Base-by-base conservation (phyloP, 1,140 invertebrate genomes). In the Procambarus clarkii region DNA sequence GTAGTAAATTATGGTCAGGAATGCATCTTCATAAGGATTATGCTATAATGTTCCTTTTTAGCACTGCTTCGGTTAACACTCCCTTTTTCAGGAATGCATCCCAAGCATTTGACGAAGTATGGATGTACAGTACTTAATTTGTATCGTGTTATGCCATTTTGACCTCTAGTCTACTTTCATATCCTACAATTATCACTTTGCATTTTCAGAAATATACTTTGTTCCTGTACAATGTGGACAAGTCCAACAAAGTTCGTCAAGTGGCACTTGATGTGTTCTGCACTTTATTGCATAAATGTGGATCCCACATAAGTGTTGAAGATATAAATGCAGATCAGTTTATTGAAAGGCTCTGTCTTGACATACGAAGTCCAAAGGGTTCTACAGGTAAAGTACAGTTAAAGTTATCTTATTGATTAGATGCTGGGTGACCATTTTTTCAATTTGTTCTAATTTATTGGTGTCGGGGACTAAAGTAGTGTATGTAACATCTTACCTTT, bases 161-260 rank as follows among this genome's bases (percentile, higher is more conserved):
- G 74, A 24, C 24, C 24, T 24, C 74, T 44, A 24, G 45, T 77
- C n/a, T 44, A n/a, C 74, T 77, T 64, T 2, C 4, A 18, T 64
- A 64, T 64, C 60, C 18, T 64, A 64, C 60, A 64, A 4, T 21
- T 18, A 15, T 64, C 4, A 15, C 18, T 18, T 71, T 69, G 0
- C 71, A 15, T 74, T 21, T 87, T 84, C 91, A 92, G 91, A 88
- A 86, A 9, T 88, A 89, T 21, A 92, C 81, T 15, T 21, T 80
- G 74, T 81, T 78, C 48, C 82, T 92, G 24, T 92, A 92, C 74
- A 82, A 89, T 85, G 91, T 84, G 48, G 91, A 92, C 24, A 58
- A 80, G 21, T 88, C 91, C n/a, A 86, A 81, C 18, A 92, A 89
- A 50, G 87, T 92, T 50, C 82, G 86, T 50, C 58, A 58, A 74